Percentiles rank a stretch among this genome's conserved stretches.
Conservation (phyloP, 2,888 invertebrate genomes). For the Ophioninae sp. region DNA sequence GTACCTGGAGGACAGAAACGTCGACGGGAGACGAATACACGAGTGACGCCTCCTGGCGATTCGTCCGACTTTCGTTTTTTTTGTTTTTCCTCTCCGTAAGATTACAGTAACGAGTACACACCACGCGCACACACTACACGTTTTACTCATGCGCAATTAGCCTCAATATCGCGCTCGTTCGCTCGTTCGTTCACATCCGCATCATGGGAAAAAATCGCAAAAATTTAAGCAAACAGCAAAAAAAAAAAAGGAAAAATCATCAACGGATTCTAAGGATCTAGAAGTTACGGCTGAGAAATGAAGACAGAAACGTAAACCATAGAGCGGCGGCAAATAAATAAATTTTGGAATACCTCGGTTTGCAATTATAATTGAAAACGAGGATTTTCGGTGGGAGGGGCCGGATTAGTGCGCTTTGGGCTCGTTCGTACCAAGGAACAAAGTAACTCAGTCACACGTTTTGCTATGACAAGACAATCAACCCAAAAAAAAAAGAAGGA, state of each 20-base stretch:
- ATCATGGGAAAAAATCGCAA: slow-evolving; percentile 59
- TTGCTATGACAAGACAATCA: slow-evolving; percentile 69
- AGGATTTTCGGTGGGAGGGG: slow-evolving; percentile 15
- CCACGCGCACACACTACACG: slow-evolving; percentile 69
- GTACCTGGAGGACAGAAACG: slow-evolving; percentile 71
- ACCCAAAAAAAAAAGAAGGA: slow-evolving; percentile 10
- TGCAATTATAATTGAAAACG: slow-evolving; percentile 25
- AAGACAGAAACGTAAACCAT: slow-evolving; percentile 55
- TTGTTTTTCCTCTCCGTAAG: slow-evolving; percentile 33
- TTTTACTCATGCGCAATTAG: slow-evolving; percentile 77
- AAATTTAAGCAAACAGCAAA: slow-evolving; percentile 52
- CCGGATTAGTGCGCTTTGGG: slow-evolving; percentile 32
- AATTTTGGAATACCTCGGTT: slow-evolving; percentile 27
- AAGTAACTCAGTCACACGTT: slow-evolving; percentile 58
- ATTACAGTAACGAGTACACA: slow-evolving; percentile 49
- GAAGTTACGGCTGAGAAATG: slow-evolving; percentile 29
- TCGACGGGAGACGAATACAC: slow-evolving; percentile 48
- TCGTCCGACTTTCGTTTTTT: slow-evolving; percentile 38
- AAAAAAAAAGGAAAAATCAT: slow-evolving; percentile 31
- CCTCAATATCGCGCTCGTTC: slow-evolving; percentile 68
- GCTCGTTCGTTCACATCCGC: slow-evolving; percentile 67
- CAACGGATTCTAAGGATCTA: slow-evolving; percentile 42
- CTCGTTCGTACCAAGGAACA: slow-evolving; percentile 56
- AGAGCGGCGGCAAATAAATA: slow-evolving; percentile 46
- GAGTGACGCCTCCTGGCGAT: slow-evolving; percentile 65